These are phyloP conservation scores for Polyodon spathula DNA, from an alignment of 2,113 vertebrate species.

Conservation along the genomic window DNA sequence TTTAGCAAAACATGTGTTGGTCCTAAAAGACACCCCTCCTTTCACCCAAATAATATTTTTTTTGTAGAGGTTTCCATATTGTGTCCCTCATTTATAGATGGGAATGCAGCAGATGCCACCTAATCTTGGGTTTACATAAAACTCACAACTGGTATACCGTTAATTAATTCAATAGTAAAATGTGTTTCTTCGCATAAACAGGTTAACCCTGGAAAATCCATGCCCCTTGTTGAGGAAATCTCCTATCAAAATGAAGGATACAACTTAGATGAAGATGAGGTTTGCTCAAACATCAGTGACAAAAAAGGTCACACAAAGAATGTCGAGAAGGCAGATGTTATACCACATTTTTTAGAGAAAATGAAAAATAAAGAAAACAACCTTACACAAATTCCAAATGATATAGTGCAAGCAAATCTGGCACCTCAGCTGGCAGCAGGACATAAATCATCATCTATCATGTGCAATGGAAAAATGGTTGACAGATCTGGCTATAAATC, in stretches of 20 bases:
- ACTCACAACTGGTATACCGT: neutral
- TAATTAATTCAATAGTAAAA: neutral
- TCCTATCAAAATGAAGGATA: conserved; percentile 37
- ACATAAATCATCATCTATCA: conserved; percentile 1
- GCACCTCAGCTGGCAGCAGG: conserved; percentile 3
- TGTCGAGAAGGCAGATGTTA: conserved; percentile 20
- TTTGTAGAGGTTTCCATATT: too few species aligned
- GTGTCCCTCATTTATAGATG: too few species aligned
- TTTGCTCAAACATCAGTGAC: conserved; percentile 33
- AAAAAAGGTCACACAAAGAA: conserved; percentile 39
- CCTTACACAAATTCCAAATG: conserved; percentile 2
- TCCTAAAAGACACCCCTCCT: too few species aligned
- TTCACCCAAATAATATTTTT: too few species aligned
- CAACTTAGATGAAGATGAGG: conserved; percentile 27
- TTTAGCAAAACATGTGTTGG: neutral
- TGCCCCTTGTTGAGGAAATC: conserved; percentile 36
- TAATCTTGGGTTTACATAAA: neutral
- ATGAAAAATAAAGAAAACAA: conserved; percentile 10
- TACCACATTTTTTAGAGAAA: neutral
- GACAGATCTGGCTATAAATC: conserved; percentile 13
- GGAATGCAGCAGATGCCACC: neutral
- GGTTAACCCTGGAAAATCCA: conserved; percentile 37
- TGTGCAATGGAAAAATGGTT: conserved; percentile 11
- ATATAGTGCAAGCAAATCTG: conserved; percentile 11
- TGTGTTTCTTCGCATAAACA: conserved; percentile 26